Evolutionary conservation across 2,113 vertebrate genomes (phyloP).

Genomic region (Rhinoderma darwinii): DNA sequence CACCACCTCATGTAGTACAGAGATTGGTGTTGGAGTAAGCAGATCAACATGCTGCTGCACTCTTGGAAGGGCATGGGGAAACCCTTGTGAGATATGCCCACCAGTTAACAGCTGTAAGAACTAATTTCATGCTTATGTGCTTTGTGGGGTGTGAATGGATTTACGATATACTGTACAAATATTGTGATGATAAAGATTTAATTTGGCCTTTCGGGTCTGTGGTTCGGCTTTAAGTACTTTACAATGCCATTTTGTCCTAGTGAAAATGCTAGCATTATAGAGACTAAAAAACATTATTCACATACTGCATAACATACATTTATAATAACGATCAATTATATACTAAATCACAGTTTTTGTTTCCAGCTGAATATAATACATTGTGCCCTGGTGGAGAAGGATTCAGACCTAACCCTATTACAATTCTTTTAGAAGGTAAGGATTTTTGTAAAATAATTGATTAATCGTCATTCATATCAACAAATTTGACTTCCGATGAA

Average conservation of each 20-base stretch:
- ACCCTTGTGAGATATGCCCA: conserved; percentile 82
- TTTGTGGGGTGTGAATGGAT: not conserved
- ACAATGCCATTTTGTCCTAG: not conserved
- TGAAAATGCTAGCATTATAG: not conserved
- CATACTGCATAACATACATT: not conserved
- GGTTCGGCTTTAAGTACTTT: not conserved
- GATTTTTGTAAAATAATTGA: not conserved
- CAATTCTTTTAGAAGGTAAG: conserved; percentile 86
- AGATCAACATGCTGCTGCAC: conserved; percentile 86
- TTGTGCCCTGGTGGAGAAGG: conserved; percentile 86
- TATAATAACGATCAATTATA: not conserved
- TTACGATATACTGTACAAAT: no score
- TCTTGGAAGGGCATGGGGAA: conserved; percentile 82
- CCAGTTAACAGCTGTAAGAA: conserved; percentile 82
- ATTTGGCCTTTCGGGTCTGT: not conserved
- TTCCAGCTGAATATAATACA: conserved; percentile 82
- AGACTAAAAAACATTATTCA: not conserved
- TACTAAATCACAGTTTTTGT: not conserved
- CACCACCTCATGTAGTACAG: conserved; percentile 79
- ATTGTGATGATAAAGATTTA: not conserved
- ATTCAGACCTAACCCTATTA: conserved; percentile 85
- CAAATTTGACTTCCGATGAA: not conserved
- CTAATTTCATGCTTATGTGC: not conserved
- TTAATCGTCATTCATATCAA: not conserved
- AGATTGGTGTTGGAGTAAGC: conserved; percentile 82